Base-by-base conservation (phyloP, 2,113 vertebrate species). In the Artemisiospiza belli region DNA sequence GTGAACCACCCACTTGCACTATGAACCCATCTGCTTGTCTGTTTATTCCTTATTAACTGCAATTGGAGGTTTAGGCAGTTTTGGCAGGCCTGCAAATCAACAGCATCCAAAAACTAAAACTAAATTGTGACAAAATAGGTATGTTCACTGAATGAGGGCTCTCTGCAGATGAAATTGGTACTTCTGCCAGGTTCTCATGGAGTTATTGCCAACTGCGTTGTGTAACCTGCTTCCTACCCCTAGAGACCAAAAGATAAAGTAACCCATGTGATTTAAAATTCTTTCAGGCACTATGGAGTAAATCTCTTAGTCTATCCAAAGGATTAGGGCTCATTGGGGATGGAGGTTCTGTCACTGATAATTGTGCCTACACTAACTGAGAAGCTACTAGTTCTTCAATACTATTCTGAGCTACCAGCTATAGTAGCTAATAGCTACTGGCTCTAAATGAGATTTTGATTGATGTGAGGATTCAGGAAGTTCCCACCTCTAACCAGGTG, bases 1-100 rank as follows among this genome's bases (percentile, higher is more conserved):
- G 16, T 22, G 24, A 70, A 35, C 12, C 6, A 12, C 30, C 14
- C 41, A 55, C 23, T 15, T 58, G 37, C 4, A 15, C 24, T 41
- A 10, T 2, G 0, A 44, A 20, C 13, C 11, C 4, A 0, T 41
- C 28, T 57, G 28, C 20, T 23, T 8, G 12, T 41, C 33, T 51
- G 9, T 31, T 47, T 6, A 3, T 18, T 70, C 14, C 5, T 63
- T 33, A 54, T 35, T 27, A 35, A 43, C 33, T 72, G 11, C 10
- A 78, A 11, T 0, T 5, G 24, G 37, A 69, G 46, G 4, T 62
- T 64, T 57, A 41, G 47, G 37, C 15, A 18, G 46, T 43, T 85
- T 25, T 49, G 41, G n/a, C 27, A 70, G 15, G 28, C 63, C 39
- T 84, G n/a, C 10, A 77, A 41, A 43, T 15, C 39, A 51, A 31